These are phyloP conservation scores for Chlorodrepanis virens DNA, from an alignment of 2,113 vertebrate species.

Conservation along the genomic window DNA sequence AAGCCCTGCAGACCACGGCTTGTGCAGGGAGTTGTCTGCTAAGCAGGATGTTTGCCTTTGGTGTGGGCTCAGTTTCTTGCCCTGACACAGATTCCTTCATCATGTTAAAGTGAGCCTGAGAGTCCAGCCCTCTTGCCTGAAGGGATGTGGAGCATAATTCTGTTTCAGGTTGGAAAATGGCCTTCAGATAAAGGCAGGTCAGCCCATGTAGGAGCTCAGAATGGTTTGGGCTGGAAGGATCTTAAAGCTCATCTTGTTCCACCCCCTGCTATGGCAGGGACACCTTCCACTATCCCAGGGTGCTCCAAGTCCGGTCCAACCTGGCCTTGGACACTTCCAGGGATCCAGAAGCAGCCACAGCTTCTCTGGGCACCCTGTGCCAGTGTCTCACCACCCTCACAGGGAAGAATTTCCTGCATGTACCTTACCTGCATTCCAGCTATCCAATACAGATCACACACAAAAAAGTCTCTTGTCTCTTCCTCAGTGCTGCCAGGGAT, in stretches of 20 bases:
- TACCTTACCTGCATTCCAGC: not conserved
- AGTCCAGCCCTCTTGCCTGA: not conserved
- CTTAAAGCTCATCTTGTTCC: not conserved
- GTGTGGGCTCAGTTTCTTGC: not conserved
- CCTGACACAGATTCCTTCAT: not conserved
- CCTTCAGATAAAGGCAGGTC: not conserved
- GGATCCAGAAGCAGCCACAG: not conserved
- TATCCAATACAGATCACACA: not conserved
- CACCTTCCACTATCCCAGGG: not conserved
- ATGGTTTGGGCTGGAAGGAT: not conserved
- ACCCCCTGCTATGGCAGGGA: not conserved
- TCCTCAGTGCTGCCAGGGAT: not conserved
- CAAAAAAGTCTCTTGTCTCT: not conserved
- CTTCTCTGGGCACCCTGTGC: not conserved
- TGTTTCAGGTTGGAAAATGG: not conserved
- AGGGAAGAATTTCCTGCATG: not conserved
- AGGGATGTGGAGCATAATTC: not conserved
- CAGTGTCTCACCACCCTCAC: rapidly evolving
- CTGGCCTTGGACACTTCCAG: not conserved
- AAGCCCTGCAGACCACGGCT: not conserved
- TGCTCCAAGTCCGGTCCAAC: rapidly evolving
- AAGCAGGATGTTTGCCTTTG: not conserved
- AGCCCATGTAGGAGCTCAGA: no score
- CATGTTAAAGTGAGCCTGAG: not conserved
- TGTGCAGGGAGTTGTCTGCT: not conserved